A percentile compares a stretch with the other conserved stretches of the same genome.
Evolutionary conservation across 2,113 vertebrate species (phyloP).

Genomic region (Ifrita kowaldi): DNA sequence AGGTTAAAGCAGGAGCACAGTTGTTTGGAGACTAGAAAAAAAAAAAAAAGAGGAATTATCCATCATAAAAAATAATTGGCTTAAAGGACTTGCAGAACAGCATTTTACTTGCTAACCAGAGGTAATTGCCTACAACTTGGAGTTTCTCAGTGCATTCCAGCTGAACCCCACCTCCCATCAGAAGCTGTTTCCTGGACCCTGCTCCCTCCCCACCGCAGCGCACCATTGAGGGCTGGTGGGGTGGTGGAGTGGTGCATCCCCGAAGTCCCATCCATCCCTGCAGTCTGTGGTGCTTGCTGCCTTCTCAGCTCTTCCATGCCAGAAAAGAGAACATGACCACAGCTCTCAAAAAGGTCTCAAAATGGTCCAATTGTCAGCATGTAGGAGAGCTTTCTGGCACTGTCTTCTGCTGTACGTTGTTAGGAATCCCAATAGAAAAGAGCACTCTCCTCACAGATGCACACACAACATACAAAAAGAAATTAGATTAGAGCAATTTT

Average conservation of each 20-base stretch:
- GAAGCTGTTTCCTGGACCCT: not conserved
- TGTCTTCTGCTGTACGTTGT: not conserved
- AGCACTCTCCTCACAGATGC: not conserved
- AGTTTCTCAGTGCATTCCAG: not conserved
- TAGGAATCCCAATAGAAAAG: not conserved
- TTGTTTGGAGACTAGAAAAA: not conserved
- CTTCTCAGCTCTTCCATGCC: not conserved
- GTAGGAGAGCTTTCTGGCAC: not conserved
- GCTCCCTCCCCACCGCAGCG: not conserved
- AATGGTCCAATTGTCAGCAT: not conserved
- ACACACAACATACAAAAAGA: not conserved
- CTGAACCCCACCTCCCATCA: not conserved
- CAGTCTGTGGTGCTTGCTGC: not conserved
- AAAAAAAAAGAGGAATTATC: not conserved
- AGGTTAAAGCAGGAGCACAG: not conserved
- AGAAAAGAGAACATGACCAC: not conserved
- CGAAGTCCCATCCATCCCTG: not conserved
- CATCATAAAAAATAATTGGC: not conserved
- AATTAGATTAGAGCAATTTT: not conserved
- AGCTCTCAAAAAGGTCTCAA: not conserved
- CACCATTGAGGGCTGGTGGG: fast-evolving
- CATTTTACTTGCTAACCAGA: not conserved
- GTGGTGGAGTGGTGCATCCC: not conserved
- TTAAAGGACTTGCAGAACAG: not conserved
- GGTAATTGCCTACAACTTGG: not conserved